Conservation (phyloP, 2,888 invertebrate species). For the Hyposoter didymator region DNA sequence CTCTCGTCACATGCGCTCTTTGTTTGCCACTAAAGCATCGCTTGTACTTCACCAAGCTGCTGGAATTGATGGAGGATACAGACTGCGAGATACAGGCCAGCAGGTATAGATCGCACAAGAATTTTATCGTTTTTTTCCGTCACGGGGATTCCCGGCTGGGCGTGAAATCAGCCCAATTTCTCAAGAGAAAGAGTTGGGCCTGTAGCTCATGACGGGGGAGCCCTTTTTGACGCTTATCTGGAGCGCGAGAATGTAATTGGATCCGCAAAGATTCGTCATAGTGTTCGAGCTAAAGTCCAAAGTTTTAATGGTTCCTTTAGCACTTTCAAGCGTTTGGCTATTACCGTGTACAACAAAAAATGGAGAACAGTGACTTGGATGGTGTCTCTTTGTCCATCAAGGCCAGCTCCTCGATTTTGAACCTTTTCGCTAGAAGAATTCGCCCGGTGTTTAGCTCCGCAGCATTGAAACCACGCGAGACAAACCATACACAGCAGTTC, state of each 20-base stretch:
- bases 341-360: not conserved
- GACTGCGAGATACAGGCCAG: not conserved
- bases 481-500: not conserved
- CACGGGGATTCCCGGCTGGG: conserved; percentile 23
- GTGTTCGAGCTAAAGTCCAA: not conserved
- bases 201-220: not conserved
- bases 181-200: conserved; percentile 3
- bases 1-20: conserved; percentile 30
- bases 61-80: conserved; percentile 29
- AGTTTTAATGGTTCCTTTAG: conserved; percentile 14
- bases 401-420: conserved; percentile 22
- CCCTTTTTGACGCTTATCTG: conserved; percentile 6
- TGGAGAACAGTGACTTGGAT: not conserved
- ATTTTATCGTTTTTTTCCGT: conserved; percentile 32
- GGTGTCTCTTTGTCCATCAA: not conserved
- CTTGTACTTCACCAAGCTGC: conserved; percentile 16
- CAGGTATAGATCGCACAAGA: conserved; percentile 16
- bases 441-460: not conserved
- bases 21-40: conserved; percentile 27
- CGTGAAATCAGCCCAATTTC: conserved; percentile 57
- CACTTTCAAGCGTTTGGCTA: not conserved
- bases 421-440: not conserved
- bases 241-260: conserved; percentile 10
- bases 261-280: conserved; percentile 35
- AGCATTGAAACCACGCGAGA: not conserved